These are phyloP conservation scores for Drosophila aff. DNA, from an alignment of 1,140 invertebrate genomes.

Conservation along the genomic window DNA sequence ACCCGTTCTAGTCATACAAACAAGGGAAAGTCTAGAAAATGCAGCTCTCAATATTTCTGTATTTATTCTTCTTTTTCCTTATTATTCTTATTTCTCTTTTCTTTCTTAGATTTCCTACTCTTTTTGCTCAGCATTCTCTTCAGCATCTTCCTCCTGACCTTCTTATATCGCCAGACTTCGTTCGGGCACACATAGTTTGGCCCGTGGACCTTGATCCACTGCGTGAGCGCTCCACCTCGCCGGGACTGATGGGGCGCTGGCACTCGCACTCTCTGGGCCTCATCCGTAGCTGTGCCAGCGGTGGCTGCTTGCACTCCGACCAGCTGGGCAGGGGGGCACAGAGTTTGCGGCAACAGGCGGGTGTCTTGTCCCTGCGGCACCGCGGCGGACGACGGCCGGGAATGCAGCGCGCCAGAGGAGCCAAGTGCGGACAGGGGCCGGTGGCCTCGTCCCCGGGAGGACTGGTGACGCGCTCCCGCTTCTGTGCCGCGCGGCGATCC, in stretches of 20 bases:
- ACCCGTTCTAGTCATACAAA: no score
- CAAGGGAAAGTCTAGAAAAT: neutral
- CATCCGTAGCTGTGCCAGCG: neutral
- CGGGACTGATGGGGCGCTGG: constrained; percentile 1
- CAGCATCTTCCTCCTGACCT: neutral
- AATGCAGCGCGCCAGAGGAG: constrained; percentile 19
- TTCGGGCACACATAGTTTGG: constrained; percentile 21
- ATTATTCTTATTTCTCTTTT: neutral
- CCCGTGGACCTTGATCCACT: constrained; percentile 2
- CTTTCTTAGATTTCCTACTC: neutral
- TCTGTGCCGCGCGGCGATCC: neutral
- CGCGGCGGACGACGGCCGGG: constrained; percentile 26
- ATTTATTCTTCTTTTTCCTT: constrained; percentile 10
- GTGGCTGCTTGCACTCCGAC: constrained; percentile 46
- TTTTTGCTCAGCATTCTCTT: neutral
- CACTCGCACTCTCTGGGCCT: constrained; percentile 39
- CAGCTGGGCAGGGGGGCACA: constrained; percentile 47
- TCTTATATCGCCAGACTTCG: neutral
- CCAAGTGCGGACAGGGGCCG: constrained; percentile 23
- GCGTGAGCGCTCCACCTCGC: constrained; percentile 17
- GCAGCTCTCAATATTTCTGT: no score
- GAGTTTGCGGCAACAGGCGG: constrained; percentile 34
- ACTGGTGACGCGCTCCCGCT: neutral
- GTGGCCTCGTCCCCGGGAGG: neutral
- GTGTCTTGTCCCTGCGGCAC: constrained; percentile 20